phyloP scores from a whole-genome alignment of 1,140 invertebrate species.

The Pantala flavescens region DNA sequence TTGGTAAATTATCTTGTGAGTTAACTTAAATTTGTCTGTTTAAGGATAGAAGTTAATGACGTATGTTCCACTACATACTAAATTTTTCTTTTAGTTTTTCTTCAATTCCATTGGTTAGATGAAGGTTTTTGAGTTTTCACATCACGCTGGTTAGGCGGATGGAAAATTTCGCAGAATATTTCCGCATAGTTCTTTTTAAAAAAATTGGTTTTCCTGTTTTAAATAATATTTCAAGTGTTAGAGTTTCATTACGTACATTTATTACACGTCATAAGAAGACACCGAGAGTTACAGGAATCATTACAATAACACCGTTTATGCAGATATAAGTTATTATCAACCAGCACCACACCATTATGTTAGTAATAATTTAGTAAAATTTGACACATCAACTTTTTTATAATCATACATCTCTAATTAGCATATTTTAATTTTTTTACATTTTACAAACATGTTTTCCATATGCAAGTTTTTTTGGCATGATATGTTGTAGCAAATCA shows the following conservation, averaged over 20 bases:
- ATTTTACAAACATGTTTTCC: conserved; percentile 3
- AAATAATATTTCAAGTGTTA: conserved; percentile 1
- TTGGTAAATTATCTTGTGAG: background rate
- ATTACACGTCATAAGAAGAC: background rate
- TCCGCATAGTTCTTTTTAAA: background rate
- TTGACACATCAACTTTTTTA: background rate
- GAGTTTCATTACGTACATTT: conserved; percentile 6
- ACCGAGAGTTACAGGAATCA: conserved; percentile 8
- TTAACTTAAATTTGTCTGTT: background rate
- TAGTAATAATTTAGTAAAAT: background rate
- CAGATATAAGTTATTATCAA: conserved; percentile 6
- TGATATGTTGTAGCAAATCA: conserved; percentile 1
- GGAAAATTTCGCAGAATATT: background rate
- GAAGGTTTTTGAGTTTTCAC: background rate
- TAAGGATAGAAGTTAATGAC: background rate
- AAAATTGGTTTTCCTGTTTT: background rate
- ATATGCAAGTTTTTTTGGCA: background rate
- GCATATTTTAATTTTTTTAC: conserved; percentile 7
- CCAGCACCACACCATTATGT: background rate
- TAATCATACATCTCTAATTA: background rate
- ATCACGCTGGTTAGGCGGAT: background rate
- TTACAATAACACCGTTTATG: conserved; percentile 6
- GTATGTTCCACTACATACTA: background rate
- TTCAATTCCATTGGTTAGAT: background rate
- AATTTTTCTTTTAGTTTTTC: background rate